A percentile compares a stretch with the other conserved stretches of the same genome.
Evolutionary conservation across 2,113 vertebrate species (phyloP).

Genomic region (Neolamprologus fasciatus): DNA sequence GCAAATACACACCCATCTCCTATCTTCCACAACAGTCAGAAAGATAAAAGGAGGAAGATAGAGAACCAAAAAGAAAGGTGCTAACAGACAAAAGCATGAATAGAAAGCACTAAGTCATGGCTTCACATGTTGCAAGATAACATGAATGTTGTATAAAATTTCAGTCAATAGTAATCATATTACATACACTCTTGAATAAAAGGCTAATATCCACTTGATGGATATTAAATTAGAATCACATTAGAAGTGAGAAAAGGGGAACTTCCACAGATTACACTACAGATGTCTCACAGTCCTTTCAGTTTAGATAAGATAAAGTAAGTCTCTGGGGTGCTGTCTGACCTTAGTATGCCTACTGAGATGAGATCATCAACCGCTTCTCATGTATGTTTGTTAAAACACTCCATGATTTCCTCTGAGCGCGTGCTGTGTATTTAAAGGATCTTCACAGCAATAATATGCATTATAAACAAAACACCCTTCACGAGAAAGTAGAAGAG

Average conservation of each 20-base stretch:
- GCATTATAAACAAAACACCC: not conserved
- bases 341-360: not conserved
- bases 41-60: not conserved
- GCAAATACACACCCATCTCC: not conserved
- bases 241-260: not conserved
- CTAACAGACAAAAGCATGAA: not conserved
- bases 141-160: not conserved
- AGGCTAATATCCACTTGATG: not conserved
- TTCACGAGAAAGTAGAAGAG: rapidly evolving
- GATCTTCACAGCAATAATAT: not conserved
- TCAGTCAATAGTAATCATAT: not conserved
- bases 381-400: not conserved
- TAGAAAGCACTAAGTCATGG: not conserved
- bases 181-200: not conserved
- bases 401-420: not conserved
- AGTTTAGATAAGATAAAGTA: not conserved
- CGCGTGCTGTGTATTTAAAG: rapidly evolving
- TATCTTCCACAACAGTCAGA: not conserved
- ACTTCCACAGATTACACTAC: not conserved
- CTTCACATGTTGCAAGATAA: not conserved
- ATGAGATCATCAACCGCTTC: not conserved
- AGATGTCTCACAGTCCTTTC: not conserved
- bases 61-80: not conserved
- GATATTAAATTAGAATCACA: not conserved
- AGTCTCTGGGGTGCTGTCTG: not conserved